Conservation (phyloP, 1,140 invertebrate genomes). For the Drosophila repleta region DNA sequence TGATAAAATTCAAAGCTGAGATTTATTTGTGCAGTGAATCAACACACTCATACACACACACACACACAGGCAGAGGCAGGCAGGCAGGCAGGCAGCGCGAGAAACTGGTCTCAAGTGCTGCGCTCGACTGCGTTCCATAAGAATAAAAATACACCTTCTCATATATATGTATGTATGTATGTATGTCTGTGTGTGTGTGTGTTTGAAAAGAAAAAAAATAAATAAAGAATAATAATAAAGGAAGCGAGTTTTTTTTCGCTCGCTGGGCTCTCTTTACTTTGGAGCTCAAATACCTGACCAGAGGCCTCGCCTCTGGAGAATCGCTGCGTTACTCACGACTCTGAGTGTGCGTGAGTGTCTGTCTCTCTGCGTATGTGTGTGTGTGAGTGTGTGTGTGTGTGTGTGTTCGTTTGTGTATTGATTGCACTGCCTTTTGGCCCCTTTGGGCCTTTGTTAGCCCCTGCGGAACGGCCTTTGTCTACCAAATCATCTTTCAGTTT, state of each 20-base stretch:
- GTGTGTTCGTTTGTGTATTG: slow-evolving; percentile 26
- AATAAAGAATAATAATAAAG: slow-evolving; percentile 65
- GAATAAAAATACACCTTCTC: slow-evolving; percentile 52
- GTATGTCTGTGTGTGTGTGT: slow-evolving; percentile 32
- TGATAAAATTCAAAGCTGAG: slow-evolving; percentile 72
- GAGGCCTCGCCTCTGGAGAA: slow-evolving; percentile 29
- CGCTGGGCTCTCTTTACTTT: slow-evolving; percentile 29
- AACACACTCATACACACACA: slow-evolving; percentile 52
- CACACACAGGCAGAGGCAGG: slow-evolving; percentile 39
- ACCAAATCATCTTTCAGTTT: slow-evolving; percentile 52
- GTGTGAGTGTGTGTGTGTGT: slow-evolving; percentile 16
- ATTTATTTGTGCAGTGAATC: slow-evolving; percentile 82
- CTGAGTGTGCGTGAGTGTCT: slow-evolving; percentile 15
- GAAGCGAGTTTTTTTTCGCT: slow-evolving; percentile 59
- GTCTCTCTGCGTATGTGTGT: background rate
- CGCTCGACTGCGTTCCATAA: slow-evolving; percentile 60
- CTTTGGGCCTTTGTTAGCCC: slow-evolving; percentile 22
- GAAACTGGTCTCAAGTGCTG: slow-evolving; percentile 76
- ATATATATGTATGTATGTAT: background rate
- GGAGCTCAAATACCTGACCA: slow-evolving; percentile 51
- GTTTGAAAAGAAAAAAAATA: slow-evolving; percentile 67
- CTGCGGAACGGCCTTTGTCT: slow-evolving; percentile 32
- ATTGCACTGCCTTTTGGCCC: slow-evolving; percentile 27
- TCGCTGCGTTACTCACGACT: slow-evolving; percentile 15
- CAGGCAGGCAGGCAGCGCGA: slow-evolving; percentile 12